Evolutionary conservation across 2,113 vertebrate species (phyloP), one percentile per base, ranked within the genome.

Genomic region (Serilophus lunatus): DNA sequence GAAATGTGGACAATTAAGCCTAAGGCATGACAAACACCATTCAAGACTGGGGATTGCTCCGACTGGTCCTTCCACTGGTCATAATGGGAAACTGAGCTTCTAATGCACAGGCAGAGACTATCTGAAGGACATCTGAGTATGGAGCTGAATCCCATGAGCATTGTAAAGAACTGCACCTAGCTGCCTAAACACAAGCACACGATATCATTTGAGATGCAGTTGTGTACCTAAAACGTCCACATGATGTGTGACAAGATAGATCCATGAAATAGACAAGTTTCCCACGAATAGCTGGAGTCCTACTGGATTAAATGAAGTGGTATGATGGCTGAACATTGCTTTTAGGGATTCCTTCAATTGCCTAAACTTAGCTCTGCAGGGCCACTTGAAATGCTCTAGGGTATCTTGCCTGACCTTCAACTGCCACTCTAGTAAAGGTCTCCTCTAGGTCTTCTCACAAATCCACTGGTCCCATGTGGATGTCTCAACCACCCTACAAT

Each of bases 401-500:
- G 33, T 66, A 79, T 45, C 61, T 24, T 26, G 82, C 28, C 64
- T 25, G 60, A 77, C 65, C 74, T 87, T 66, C 69, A 7, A 3
- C 57, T 83, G 68, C 64, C 69, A 63, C 29, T 59, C 22, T 13
- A 74, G 50, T 13, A 75, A 89, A 89, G 35, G 60, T 66, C 54
- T 91, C 59, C n/a, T 60, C 59, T 56, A 64, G 36, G n/a, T 65
- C 45, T 88, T 77, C 60, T 74, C 68, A 38, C 59, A 95, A 91
- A 92, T 78, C 38, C 53, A 80, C 13, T 7, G 3, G 42, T 56
- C 54, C 72, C 69, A 68, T 3, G n/a, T 38, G 35, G 69, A 71
- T 44, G 26, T 91, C 81, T 82, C 74, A 81, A 66, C 75, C 26
- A 81, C 64, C 42, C 69, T 47, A 22, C 6, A 6, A 57, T 36